These are phyloP conservation scores for Melierax canorus DNA, from an alignment of 2,113 vertebrate genomes.

Conservation along the genomic window DNA sequence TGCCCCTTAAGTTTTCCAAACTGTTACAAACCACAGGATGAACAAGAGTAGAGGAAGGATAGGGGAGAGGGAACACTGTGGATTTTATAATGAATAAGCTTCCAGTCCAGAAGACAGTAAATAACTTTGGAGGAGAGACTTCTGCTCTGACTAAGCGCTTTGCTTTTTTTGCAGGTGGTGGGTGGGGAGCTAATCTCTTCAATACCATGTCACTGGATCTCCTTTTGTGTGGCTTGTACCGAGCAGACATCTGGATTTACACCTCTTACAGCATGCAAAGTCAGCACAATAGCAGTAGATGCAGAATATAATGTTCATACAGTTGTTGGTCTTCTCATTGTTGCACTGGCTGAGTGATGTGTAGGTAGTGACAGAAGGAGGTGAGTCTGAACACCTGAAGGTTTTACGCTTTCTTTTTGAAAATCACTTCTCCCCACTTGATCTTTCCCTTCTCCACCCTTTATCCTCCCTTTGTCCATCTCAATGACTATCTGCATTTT, in stretches of 20 bases:
- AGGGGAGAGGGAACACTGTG: neutral
- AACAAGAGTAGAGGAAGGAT: neutral
- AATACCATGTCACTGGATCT: neutral
- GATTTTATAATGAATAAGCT: neutral
- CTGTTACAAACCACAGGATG: neutral
- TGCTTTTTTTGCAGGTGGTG: neutral
- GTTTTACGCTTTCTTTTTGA: neutral
- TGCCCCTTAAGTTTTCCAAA: conserved; percentile 1
- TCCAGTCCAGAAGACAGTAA: neutral
- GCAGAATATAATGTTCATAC: neutral
- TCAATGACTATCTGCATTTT: neutral
- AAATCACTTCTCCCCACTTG: neutral
- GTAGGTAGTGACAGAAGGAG: neutral
- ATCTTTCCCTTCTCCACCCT: fast-evolving
- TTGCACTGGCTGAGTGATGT: neutral
- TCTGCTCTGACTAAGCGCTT: neutral
- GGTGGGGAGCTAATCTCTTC: neutral
- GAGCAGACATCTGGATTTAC: neutral
- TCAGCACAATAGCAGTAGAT: neutral
- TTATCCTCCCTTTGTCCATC: neutral
- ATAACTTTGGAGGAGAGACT: neutral
- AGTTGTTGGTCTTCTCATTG: neutral
- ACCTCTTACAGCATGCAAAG: neutral
- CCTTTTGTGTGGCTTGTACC: neutral
- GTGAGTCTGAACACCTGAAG: neutral